These are phyloP conservation scores for Carcina quercana DNA, from an alignment of 2,888 invertebrate species.

Conservation along the genomic window DNA sequence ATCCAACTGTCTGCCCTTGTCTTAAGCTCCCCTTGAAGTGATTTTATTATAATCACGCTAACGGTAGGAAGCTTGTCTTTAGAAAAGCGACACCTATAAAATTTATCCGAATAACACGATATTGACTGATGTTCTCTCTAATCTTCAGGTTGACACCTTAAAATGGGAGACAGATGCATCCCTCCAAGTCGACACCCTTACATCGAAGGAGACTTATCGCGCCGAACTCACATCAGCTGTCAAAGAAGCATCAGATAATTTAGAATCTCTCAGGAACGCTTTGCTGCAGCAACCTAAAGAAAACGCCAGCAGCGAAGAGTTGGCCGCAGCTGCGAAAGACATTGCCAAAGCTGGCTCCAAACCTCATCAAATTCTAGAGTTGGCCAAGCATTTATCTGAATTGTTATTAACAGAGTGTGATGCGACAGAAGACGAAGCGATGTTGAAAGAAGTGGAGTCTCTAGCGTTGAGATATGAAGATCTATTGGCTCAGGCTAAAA, in stretches of 20 bases:
- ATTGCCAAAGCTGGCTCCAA: conserved; percentile 85
- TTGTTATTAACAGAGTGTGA: conserved; percentile 84
- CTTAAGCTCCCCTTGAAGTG: no score
- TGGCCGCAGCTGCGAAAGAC: conserved; percentile 78
- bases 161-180: conserved; percentile 85
- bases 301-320: conserved; percentile 72
- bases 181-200: conserved; percentile 89
- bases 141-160: conserved; percentile 79
- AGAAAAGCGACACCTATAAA: no score
- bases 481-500: conserved; percentile 80
- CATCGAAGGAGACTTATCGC: conserved; percentile 87
- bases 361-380: conserved; percentile 86
- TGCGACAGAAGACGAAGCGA: conserved; percentile 78
- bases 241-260: conserved; percentile 78
- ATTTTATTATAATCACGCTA: no score
- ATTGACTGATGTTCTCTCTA: not conserved
- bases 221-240: conserved; percentile 84
- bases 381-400: conserved; percentile 86
- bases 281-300: conserved; percentile 47
- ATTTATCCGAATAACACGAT: no score
- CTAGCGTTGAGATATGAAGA: conserved; percentile 80
- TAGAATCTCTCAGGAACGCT: conserved; percentile 79
- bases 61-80: no score
- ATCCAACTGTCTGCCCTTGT: no score
- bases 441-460: conserved; percentile 77